phyloP scores from a whole-genome alignment of 1,140 invertebrate species.

The Coptotermes formosanus region DNA sequence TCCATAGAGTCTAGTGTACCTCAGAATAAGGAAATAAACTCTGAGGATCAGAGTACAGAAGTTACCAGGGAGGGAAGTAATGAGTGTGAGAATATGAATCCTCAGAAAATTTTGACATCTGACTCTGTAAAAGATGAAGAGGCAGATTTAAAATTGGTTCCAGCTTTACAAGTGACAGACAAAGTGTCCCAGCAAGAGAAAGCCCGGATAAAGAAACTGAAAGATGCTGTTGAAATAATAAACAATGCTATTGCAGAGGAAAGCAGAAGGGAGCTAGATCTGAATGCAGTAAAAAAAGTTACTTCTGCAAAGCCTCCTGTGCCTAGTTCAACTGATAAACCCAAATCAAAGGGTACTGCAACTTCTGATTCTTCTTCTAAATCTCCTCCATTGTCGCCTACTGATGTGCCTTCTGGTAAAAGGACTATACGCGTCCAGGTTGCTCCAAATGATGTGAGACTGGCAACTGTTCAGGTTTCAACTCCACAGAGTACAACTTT shows the following conservation, averaged over 20 bases:
- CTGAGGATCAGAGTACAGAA: not conserved
- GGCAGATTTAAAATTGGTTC: slow-evolving; percentile 16
- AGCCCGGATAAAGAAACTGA: slow-evolving; percentile 46
- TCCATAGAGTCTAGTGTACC: not conserved
- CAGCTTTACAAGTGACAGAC: slow-evolving; percentile 20
- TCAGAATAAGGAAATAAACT: not conserved
- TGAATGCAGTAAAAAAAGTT: not conserved
- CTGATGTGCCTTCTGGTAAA: slow-evolving; percentile 40
- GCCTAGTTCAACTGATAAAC: slow-evolving; percentile 40
- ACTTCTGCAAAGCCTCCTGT: slow-evolving; percentile 54
- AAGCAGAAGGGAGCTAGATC: slow-evolving; percentile 47
- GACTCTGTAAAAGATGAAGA: not conserved
- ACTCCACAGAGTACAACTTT: slow-evolving; percentile 48
- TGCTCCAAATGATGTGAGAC: slow-evolving; percentile 46
- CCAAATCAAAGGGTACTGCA: not conserved
- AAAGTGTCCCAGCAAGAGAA: slow-evolving; percentile 21
- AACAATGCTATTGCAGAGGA: slow-evolving; percentile 52
- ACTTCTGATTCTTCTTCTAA: not conserved
- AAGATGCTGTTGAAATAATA: slow-evolving; percentile 57
- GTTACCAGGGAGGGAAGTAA: not conserved
- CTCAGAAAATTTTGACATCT: not conserved
- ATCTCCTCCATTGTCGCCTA: not conserved
- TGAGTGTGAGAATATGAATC: not conserved
- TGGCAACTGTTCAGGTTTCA: slow-evolving; percentile 46
- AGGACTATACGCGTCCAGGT: slow-evolving; percentile 46